These are phyloP conservation scores for Platichthys flesus DNA, from an alignment of 2,113 vertebrate species.

Conservation along the genomic window DNA sequence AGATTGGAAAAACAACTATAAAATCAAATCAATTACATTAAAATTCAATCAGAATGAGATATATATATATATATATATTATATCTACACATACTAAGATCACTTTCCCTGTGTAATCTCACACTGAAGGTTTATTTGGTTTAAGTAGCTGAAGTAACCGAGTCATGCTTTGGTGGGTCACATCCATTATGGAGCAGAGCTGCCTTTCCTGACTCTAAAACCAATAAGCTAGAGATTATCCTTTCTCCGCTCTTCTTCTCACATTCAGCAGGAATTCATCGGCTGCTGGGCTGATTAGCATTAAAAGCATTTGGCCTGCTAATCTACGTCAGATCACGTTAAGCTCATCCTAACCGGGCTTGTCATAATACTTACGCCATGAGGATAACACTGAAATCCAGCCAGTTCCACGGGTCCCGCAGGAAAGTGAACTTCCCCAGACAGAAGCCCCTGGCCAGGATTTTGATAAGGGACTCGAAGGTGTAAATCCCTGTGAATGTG, in stretches of 20 bases:
- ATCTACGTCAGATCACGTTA: constrained; percentile 54
- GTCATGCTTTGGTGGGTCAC: constrained; percentile 32
- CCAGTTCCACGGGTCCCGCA: constrained; percentile 99
- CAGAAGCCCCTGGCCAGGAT: constrained; percentile 98
- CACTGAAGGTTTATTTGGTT: background rate
- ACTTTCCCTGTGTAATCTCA: constrained; percentile 5
- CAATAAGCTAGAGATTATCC: constrained; percentile 25
- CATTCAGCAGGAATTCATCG: constrained; percentile 14
- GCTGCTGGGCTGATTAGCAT: constrained; percentile 41
- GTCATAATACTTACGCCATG: constrained; percentile 94
- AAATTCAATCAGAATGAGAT: too few relatives aligned
- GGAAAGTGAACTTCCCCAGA: constrained; percentile 96
- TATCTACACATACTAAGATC: constrained; percentile 1
- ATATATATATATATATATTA: too few relatives aligned
- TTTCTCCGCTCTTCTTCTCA: constrained; percentile 8
- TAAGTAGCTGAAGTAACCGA: constrained; percentile 30
- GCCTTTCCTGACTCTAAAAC: too few relatives aligned
- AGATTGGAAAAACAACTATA: too few relatives aligned
- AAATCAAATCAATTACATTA: too few relatives aligned
- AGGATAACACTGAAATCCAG: constrained; percentile 98
- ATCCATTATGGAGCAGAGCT: constrained; percentile 44
- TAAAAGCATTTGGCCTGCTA: constrained; percentile 38
- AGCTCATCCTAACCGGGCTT: constrained; percentile 32
- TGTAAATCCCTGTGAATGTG: constrained; percentile 99
- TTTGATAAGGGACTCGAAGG: constrained; percentile 98